These are phyloP conservation scores for Agrypnus murinus DNA, from an alignment of 2,888 invertebrate genomes.

Conservation along the genomic window DNA sequence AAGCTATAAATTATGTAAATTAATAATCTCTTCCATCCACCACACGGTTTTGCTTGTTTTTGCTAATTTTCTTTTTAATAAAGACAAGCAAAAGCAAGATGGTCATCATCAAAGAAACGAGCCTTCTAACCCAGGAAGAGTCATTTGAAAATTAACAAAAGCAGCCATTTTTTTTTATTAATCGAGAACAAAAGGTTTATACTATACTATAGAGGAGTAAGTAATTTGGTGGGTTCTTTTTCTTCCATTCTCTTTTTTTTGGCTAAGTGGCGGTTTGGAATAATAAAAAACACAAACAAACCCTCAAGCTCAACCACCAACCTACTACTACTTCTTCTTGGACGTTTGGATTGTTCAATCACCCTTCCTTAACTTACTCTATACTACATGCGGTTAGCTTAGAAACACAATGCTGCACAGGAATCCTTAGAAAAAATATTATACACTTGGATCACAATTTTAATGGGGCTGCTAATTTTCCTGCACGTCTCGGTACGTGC, in stretches of 20 bases:
- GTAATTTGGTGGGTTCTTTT: background rate
- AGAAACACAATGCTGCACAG: conserved; percentile 48
- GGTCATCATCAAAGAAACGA: too few species aligned
- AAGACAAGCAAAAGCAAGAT: background rate
- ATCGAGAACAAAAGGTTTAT: conserved; percentile 30
- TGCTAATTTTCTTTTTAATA: conserved; percentile 5
- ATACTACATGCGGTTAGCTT: conserved; percentile 36
- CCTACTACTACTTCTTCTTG: too few species aligned
- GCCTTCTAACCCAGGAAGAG: too few species aligned
- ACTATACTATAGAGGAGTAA: background rate
- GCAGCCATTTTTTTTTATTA: too few species aligned
- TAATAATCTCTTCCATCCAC: conserved; percentile 10
- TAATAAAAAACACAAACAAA: conserved; percentile 41
- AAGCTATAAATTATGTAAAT: conserved; percentile 23
- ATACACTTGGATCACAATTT: conserved; percentile 31
- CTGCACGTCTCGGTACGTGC: background rate
- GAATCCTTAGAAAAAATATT: conserved; percentile 48
- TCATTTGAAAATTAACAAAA: too few species aligned
- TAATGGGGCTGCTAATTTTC: conserved; percentile 23
- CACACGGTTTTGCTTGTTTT: conserved; percentile 11
- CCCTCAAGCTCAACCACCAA: too few species aligned
- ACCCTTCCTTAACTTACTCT: conserved; percentile 42
- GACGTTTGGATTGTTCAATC: conserved; percentile 45
- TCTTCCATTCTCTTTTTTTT: conserved; percentile 34
- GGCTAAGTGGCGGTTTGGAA: conserved; percentile 39